phyloP scores from a whole-genome alignment of 2,797 vertebrate genomes.

The Syngnathus rostellatus region DNA sequence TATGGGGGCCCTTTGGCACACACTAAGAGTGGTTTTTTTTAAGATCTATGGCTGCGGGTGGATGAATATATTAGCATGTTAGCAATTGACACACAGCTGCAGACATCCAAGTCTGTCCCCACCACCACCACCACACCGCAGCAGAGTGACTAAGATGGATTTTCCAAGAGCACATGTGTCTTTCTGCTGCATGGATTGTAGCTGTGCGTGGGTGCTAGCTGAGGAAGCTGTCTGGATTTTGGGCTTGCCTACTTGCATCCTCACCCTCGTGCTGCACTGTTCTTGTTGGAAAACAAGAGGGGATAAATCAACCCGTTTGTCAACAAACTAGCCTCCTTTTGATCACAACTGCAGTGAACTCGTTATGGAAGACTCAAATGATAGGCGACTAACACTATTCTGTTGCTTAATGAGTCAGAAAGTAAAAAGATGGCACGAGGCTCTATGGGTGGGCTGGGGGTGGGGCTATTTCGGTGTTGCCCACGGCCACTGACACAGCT shows the following conservation, averaged over 20 bases:
- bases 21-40: slow-evolving; percentile 55
- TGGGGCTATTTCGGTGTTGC: slow-evolving; percentile 67
- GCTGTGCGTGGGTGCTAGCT: slow-evolving; percentile 27
- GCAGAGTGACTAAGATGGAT: slow-evolving; percentile 36
- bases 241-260: slow-evolving; percentile 44
- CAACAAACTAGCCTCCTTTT: slow-evolving; percentile 32
- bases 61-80: slow-evolving; percentile 50
- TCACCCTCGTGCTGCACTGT: slow-evolving; percentile 58
- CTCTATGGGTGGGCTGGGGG: slow-evolving; percentile 27
- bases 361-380: slow-evolving; percentile 53
- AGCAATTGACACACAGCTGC: slow-evolving; percentile 50
- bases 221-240: slow-evolving; percentile 58
- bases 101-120: slow-evolving; percentile 41
- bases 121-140: slow-evolving; percentile 18
- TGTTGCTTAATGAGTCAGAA: slow-evolving; percentile 53
- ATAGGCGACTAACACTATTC: slow-evolving; percentile 43
- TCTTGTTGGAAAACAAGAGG: slow-evolving; percentile 16
- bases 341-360: slow-evolving; percentile 42
- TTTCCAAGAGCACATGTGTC: slow-evolving; percentile 17
- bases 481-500: slow-evolving; percentile 65
- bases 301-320: slow-evolving; percentile 15
- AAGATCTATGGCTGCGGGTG: slow-evolving; percentile 51
- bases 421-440: slow-evolving; percentile 51
- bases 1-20: slow-evolving; percentile 46
- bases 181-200: slow-evolving; percentile 23